These are phyloP conservation scores for Nymphalis polychloros DNA, from an alignment of 2,888 invertebrate genomes.

Conservation along the genomic window DNA sequence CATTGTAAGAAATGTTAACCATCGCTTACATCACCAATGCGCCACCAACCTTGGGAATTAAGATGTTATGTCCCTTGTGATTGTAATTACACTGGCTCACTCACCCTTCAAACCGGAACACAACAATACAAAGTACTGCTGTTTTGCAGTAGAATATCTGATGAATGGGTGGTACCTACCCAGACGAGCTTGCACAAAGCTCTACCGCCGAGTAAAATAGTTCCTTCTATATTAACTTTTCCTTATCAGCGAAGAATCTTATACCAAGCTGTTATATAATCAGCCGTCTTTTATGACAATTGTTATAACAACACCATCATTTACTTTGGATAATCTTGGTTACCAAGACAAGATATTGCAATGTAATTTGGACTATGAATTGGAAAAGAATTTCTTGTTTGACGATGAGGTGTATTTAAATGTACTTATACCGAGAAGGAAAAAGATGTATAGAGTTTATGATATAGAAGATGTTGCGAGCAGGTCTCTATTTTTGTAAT, in stretches of 20 bases:
- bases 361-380: conserved; percentile 66
- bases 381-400: conserved; percentile 64
- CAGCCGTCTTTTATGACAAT: conserved; percentile 49
- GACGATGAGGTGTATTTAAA: conserved; percentile 58
- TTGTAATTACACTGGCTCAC: no score
- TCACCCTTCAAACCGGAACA: no score
- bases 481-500: conserved; percentile 53
- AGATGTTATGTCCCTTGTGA: no score
- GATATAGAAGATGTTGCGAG: conserved; percentile 67
- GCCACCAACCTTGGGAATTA: no score
- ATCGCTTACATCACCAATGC: no score
- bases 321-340: conserved; percentile 45
- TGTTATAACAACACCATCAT: conserved; percentile 44
- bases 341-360: conserved; percentile 59
- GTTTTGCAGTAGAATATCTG: no score
- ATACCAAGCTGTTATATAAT: conserved; percentile 51
- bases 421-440: conserved; percentile 54
- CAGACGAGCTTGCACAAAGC: no score
- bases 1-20: no score
- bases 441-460: conserved; percentile 54
- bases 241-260: conserved; percentile 56
- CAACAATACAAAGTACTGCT: no score
- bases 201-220: no score
- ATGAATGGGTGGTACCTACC: no score
- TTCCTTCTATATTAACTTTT: background rate